These are phyloP conservation scores for Sinocyclocheilus rhinocerous DNA, from an alignment of 2,113 vertebrate genomes.

Conservation along the genomic window DNA sequence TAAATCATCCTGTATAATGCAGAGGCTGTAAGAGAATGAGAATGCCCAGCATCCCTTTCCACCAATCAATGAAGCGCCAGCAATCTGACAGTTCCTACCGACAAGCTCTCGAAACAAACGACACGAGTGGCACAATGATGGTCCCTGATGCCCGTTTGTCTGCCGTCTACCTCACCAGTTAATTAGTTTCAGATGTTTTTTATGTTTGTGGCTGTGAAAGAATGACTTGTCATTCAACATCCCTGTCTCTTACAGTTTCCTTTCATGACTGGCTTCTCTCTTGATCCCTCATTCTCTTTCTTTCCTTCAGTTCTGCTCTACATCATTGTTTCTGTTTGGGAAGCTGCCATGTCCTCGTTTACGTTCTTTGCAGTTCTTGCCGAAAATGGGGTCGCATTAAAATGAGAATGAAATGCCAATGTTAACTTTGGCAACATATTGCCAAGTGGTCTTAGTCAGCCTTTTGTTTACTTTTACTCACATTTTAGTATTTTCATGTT, in stretches of 20 bases:
- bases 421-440: background rate
- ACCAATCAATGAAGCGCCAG: constrained; percentile 55
- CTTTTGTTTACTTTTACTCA: background rate
- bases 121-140: constrained; percentile 43
- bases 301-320: background rate
- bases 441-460: background rate
- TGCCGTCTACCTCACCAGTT: constrained; percentile 23
- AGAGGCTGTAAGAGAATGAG: constrained; percentile 48
- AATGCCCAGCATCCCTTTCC: constrained; percentile 46
- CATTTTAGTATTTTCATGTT: background rate
- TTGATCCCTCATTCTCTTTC: constrained; percentile 35
- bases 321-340: background rate
- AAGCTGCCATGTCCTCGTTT: background rate
- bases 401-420: background rate
- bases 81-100: constrained; percentile 51
- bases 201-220: constrained; percentile 58
- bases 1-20: constrained; percentile 59
- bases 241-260: constrained; percentile 57
- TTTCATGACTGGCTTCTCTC: constrained; percentile 57
- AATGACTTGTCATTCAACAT: constrained; percentile 45
- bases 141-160: constrained; percentile 8
- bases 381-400: background rate
- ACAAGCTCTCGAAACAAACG: constrained; percentile 67
- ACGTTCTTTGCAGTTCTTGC: background rate
- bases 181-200: constrained; percentile 45